A percentile compares a stretch with the other conserved stretches of the same genome.
These are phyloP conservation scores for Electrona antarctica DNA, from an alignment of 2,113 vertebrate genomes.

Conservation along the genomic window DNA sequence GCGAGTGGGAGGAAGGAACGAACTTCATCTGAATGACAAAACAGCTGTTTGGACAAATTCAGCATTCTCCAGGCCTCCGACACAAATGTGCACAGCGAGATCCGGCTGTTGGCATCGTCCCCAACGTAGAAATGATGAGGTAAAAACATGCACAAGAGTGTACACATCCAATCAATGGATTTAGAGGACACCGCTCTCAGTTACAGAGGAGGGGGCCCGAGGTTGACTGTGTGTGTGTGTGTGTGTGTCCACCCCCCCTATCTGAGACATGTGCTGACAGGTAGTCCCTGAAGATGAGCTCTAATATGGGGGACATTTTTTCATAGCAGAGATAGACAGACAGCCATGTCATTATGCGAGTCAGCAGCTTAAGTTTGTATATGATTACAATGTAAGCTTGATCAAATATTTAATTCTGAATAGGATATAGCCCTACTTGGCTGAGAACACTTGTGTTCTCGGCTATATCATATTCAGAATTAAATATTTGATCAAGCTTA, in stretches of 20 bases:
- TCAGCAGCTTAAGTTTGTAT: slow-evolving; percentile 53
- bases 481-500: too few relatives aligned
- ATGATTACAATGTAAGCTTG: too few relatives aligned
- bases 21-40: neutral
- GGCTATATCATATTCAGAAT: too few relatives aligned
- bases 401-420: too few relatives aligned
- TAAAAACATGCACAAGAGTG: too few relatives aligned
- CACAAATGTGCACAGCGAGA: neutral
- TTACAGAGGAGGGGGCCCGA: too few relatives aligned
- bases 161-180: too few relatives aligned
- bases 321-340: slow-evolving; percentile 12
- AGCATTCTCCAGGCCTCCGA: neutral
- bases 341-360: slow-evolving; percentile 36
- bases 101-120: neutral
- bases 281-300: slow-evolving; percentile 38
- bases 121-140: too few relatives aligned
- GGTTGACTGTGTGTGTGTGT: too few relatives aligned
- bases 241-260: too few relatives aligned
- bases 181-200: neutral
- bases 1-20: neutral
- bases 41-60: slow-evolving; percentile 33
- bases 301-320: slow-evolving; percentile 28
- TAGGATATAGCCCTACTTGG: too few relatives aligned
- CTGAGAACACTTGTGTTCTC: slow-evolving; percentile 34
- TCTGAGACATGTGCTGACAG: slow-evolving; percentile 59